These are phyloP conservation scores for Anolis carolinensis DNA, from an alignment of 2,113 vertebrate genomes.

Conservation along the genomic window DNA sequence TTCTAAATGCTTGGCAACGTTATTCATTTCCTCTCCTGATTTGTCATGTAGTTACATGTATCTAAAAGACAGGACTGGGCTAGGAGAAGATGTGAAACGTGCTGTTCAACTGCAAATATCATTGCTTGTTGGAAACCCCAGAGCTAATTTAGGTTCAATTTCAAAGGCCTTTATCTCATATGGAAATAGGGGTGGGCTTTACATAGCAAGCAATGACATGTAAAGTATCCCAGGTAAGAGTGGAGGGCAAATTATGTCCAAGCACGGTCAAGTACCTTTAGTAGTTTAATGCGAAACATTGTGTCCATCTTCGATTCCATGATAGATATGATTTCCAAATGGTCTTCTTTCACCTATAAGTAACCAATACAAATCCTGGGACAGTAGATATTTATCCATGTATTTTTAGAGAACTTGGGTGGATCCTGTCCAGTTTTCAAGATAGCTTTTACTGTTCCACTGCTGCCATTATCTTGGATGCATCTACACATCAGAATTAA, in stretches of 20 bases:
- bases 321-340: neutral
- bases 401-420: neutral
- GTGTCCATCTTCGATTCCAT: neutral
- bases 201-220: neutral
- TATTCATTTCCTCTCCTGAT: slow-evolving; percentile 45
- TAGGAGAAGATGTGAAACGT: slow-evolving; percentile 46
- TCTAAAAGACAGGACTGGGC: slow-evolving; percentile 34
- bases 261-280: neutral
- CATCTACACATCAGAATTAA: too few species aligned
- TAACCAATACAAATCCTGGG: too few species aligned
- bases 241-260: too few species aligned
- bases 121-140: slow-evolving; percentile 49
- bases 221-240: neutral
- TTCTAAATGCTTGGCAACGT: slow-evolving; percentile 38
- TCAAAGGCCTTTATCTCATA: slow-evolving; percentile 26
- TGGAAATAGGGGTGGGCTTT: neutral
- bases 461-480: neutral
- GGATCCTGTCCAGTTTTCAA: too few species aligned
- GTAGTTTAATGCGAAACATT: neutral
- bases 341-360: neutral
- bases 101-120: slow-evolving; percentile 34
- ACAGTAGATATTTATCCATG: neutral
- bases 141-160: slow-evolving; percentile 34
- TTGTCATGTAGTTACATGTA: slow-evolving; percentile 47
- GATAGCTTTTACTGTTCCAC: neutral